Percentiles rank a stretch among this genome's conserved stretches.
Evolutionary conservation across 2,888 invertebrate genomes (phyloP).

Genomic region (Monochamus alternatus): DNA sequence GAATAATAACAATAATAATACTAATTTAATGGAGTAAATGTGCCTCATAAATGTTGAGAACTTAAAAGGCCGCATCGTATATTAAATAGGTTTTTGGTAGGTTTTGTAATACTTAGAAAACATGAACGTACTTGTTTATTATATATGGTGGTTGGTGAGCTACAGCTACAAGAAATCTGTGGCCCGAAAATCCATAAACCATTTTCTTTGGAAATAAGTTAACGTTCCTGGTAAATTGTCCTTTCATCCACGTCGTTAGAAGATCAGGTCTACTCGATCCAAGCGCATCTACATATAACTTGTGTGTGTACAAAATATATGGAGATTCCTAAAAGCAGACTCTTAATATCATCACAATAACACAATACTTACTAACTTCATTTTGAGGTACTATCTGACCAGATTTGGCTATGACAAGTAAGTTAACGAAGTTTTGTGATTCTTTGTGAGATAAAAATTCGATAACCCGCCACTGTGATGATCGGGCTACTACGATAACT

Average conservation of each 20-base stretch:
- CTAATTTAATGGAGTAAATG: too few relatives aligned
- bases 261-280: constrained; percentile 80
- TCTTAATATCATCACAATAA: background rate
- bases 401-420: constrained; percentile 81
- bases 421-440: constrained; percentile 80
- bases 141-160: constrained; percentile 84
- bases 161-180: constrained; percentile 80
- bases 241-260: constrained; percentile 81
- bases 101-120: background rate
- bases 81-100: too few relatives aligned
- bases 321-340: constrained; percentile 75
- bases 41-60: too few relatives aligned
- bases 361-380: constrained; percentile 54
- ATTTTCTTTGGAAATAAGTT: constrained; percentile 83
- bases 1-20: too few relatives aligned
- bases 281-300: constrained; percentile 81
- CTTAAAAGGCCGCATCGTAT: too few relatives aligned
- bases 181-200: constrained; percentile 80
- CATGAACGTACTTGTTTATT: constrained; percentile 75
- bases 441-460: constrained; percentile 78
- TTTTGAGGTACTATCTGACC: constrained; percentile 69
- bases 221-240: constrained; percentile 76
- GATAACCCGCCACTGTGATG: constrained; percentile 83
- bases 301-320: constrained; percentile 83
- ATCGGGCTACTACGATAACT: constrained; percentile 79